Conservation (phyloP, 2,888 invertebrate species). For the Cheilosia vernalis region DNA sequence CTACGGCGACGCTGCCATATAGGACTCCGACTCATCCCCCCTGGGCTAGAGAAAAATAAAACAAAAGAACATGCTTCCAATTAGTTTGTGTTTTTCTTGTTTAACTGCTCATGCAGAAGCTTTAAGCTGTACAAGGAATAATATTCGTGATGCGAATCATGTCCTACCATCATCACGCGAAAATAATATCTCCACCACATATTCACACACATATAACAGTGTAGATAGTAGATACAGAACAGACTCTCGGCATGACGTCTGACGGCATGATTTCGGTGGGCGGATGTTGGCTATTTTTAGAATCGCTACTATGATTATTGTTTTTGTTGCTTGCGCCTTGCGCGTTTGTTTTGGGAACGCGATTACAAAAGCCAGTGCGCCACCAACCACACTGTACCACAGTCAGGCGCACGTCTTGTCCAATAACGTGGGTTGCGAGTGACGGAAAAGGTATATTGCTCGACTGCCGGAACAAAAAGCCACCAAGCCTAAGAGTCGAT, state of each 20-base stretch:
- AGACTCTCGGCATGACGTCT: constrained; percentile 52
- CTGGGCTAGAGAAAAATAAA: background rate
- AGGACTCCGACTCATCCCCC: too few relatives aligned
- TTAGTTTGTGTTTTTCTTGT: background rate
- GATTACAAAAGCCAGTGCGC: constrained; percentile 54
- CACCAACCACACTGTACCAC: background rate
- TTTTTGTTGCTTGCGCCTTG: constrained; percentile 47
- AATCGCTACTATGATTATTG: constrained; percentile 59
- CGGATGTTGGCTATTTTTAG: constrained; percentile 72
- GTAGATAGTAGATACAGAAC: constrained; percentile 5
- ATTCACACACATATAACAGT: background rate
- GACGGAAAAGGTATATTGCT: constrained; percentile 54
- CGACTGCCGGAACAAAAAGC: constrained; percentile 57
- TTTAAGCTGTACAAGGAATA: constrained; percentile 27
- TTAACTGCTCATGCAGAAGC: constrained; percentile 9
- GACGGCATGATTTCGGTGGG: constrained; percentile 71
- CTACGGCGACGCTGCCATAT: background rate
- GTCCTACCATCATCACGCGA: constrained; percentile 28
- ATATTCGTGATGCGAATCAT: constrained; percentile 20
- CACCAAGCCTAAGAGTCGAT: background rate
- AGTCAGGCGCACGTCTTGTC: constrained; percentile 45
- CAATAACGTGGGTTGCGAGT: constrained; percentile 66
- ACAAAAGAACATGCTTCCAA: constrained; percentile 13
- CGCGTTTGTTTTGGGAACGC: constrained; percentile 55
- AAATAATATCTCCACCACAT: background rate